These are phyloP conservation scores for Tenthredo amoena DNA, from an alignment of 2,888 invertebrate genomes.

Conservation along the genomic window DNA sequence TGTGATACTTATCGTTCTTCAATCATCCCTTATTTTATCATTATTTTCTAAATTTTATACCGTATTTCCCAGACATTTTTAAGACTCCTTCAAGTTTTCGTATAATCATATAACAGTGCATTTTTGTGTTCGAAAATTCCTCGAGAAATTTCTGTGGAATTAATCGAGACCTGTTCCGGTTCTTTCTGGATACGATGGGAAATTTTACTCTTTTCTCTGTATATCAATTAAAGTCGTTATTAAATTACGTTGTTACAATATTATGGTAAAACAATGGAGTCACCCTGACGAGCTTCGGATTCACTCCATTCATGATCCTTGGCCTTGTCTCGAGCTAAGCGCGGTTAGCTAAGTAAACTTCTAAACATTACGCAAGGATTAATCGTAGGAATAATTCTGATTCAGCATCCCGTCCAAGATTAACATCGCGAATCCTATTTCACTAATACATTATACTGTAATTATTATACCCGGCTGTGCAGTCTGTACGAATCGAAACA, in stretches of 20 bases:
- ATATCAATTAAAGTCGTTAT: neutral
- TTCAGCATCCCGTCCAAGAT: slow-evolving; percentile 26
- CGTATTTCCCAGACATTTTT: neutral
- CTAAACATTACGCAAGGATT: slow-evolving; percentile 13
- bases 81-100: neutral
- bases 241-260: neutral
- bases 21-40: neutral
- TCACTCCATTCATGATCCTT: neutral
- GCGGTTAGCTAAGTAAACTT: neutral
- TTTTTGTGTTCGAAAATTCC: neutral
- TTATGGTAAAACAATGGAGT: neutral
- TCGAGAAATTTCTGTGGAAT: no score
- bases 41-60: neutral
- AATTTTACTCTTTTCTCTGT: neutral
- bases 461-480: neutral
- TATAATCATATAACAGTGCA: neutral
- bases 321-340: neutral
- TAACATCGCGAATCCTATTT: neutral
- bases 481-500: neutral
- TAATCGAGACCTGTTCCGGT: neutral
- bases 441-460: neutral
- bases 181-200: neutral
- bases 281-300: neutral
- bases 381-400: slow-evolving; percentile 4
- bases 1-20: neutral